phyloP scores from a whole-genome alignment of 1,140 invertebrate genomes.

The honey bee (Apis mellifera) region Amel_HAv3.1 CM009939.2:7353001-7353500 shows the following conservation, averaged over 20 bases:
- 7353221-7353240: neutral
- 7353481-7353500: too few relatives aligned
- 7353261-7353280: neutral
- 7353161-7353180: neutral
- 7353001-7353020: constrained; percentile 49
- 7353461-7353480: too few relatives aligned
- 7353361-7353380: neutral
- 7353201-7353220: neutral
- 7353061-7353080: neutral
- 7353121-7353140: neutral
- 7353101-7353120: neutral
- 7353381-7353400: too few relatives aligned
- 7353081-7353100: constrained; percentile 14
- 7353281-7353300: neutral
- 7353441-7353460: too few relatives aligned
- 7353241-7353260: neutral
- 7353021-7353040: constrained; percentile 47
- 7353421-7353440: neutral
- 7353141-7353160: neutral
- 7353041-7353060: constrained; percentile 43
- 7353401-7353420: too few relatives aligned
- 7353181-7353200: neutral
- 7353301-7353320: neutral
- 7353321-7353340: neutral
- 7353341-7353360: neutral